These are phyloP conservation scores for Autographa pulchrina DNA, from an alignment of 2,888 invertebrate genomes.

Conservation along the genomic window DNA sequence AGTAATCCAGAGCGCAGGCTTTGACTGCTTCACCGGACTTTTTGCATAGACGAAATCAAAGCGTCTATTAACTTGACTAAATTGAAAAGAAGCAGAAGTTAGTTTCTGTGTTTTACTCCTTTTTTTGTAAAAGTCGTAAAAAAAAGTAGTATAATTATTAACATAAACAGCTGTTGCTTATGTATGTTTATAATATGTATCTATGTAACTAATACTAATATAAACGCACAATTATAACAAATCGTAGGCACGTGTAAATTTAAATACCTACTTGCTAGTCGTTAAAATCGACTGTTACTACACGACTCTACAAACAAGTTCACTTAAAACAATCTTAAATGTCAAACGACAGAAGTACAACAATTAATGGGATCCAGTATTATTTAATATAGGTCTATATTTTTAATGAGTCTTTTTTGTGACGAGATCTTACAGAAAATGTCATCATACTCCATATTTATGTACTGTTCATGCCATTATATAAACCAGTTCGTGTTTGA, in stretches of 20 bases:
- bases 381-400: conserved; percentile 1
- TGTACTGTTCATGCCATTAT: conserved; percentile 52
- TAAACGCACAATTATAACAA: background rate
- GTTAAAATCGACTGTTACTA: conserved; percentile 2
- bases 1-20: no score
- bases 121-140: no score
- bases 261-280: background rate
- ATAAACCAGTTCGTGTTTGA: conserved; percentile 64
- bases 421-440: conserved; percentile 56
- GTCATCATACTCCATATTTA: conserved; percentile 64
- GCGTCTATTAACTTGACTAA: no score
- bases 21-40: no score
- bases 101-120: no score
- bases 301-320: conserved; percentile 5
- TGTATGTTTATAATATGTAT: no score
- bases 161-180: no score
- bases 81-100: no score
- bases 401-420: conserved; percentile 26
- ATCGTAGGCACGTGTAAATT: background rate
- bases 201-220: background rate
- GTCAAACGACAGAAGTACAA: conserved; percentile 35
- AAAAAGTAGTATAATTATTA: no score
- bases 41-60: no score
- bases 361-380: conserved; percentile 18
- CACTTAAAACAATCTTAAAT: conserved; percentile 36